Evolutionary conservation across 2,797 vertebrate species (phyloP).

Genomic region (Characodon lateralis): DNA sequence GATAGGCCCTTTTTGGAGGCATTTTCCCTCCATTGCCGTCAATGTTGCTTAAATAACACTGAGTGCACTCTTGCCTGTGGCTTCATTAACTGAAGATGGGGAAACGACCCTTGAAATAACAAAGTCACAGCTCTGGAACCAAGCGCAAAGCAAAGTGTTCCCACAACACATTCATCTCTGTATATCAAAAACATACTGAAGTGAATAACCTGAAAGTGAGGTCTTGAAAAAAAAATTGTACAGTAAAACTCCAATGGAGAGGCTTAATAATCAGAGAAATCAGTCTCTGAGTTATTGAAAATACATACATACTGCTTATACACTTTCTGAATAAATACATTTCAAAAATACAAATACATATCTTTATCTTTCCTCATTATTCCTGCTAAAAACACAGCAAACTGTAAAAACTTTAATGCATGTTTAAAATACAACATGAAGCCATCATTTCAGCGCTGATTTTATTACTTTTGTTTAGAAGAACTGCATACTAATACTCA

Average conservation of each 20-base stretch:
- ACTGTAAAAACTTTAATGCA: conserved; percentile 61
- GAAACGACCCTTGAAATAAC: conserved; percentile 45
- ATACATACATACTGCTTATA: conserved; percentile 56
- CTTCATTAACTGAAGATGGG: conserved; percentile 50
- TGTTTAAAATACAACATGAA: conserved; percentile 67
- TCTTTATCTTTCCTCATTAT: conserved; percentile 46
- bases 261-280: conserved; percentile 20
- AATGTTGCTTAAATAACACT: conserved; percentile 50
- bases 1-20: conserved; percentile 23
- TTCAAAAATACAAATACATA: conserved; percentile 76
- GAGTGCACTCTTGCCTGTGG: conserved; percentile 42
- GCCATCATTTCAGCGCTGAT: conserved; percentile 23
- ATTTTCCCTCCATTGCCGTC: conserved; percentile 26
- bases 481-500: conserved; percentile 38
- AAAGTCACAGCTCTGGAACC: conserved; percentile 35
- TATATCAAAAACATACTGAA: conserved; percentile 18
- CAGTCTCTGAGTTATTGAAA: conserved; percentile 60
- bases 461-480: conserved; percentile 29
- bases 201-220: conserved; percentile 30
- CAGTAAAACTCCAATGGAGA: conserved; percentile 30
- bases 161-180: conserved; percentile 12
- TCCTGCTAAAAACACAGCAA: conserved; percentile 61
- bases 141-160: conserved; percentile 18
- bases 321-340: conserved; percentile 78
- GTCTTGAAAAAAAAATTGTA: conserved; percentile 36